phyloP scores from a whole-genome alignment of 2,888 invertebrate species.

The Polietes domitor region DNA sequence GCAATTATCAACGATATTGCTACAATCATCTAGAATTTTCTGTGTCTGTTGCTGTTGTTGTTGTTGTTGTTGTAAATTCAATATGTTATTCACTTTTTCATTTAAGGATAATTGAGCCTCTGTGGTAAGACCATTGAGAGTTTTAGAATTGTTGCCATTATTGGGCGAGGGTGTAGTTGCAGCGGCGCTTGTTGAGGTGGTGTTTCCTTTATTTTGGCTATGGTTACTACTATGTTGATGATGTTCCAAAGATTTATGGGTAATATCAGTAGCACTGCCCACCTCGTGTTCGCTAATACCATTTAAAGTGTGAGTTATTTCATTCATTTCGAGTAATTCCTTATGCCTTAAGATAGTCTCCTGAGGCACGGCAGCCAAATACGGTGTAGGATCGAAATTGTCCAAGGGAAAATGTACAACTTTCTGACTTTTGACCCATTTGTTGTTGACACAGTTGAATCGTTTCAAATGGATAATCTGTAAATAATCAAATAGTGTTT shows the following conservation, averaged over 20 bases:
- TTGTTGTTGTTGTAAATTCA: conserved; percentile 41
- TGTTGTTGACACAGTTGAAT: conserved; percentile 93
- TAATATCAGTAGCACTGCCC: background rate
- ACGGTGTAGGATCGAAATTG: conserved; percentile 93
- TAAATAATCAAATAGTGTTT: conserved; percentile 45
- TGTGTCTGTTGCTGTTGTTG: background rate
- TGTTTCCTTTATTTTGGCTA: background rate
- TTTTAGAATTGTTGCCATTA: conserved; percentile 58
- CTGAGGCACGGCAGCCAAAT: conserved; percentile 90
- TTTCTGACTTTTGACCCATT: conserved; percentile 97
- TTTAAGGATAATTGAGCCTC: conserved; percentile 58
- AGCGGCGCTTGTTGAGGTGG: background rate
- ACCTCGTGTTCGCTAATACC: conserved; percentile 51
- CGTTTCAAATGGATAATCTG: conserved; percentile 96
- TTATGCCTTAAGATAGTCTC: conserved; percentile 87
- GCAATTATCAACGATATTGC: conserved; percentile 57
- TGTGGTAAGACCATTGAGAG: conserved; percentile 59
- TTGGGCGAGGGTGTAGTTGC: conserved; percentile 49
- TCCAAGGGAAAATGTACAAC: conserved; percentile 94
- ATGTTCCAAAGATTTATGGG: conserved; percentile 46
- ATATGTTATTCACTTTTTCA: conserved; percentile 62
- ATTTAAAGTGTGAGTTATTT: conserved; percentile 57
- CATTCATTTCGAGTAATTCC: conserved; percentile 82
- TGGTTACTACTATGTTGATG: background rate
- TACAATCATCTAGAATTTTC: conserved; percentile 62